Evolutionary conservation across 2,113 vertebrate genomes (phyloP).

Genomic region (Pungitius pungitius): DNA sequence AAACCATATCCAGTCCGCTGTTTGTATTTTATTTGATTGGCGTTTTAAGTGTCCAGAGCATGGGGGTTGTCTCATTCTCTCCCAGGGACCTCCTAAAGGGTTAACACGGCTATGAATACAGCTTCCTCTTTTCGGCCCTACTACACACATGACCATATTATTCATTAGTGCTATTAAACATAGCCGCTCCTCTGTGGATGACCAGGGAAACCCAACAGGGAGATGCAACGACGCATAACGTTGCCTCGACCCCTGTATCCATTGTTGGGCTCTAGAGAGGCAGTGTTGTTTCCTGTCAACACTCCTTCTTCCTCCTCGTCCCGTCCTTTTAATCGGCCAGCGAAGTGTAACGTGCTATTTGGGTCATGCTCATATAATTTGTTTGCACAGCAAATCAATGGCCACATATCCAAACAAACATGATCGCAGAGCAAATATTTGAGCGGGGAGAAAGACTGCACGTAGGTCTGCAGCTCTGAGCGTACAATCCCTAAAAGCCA

Average conservation of each 20-base stretch:
- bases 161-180: slow-evolving; percentile 30
- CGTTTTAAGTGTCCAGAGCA: neutral
- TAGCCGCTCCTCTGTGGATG: neutral
- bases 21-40: slow-evolving; percentile 8
- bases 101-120: slow-evolving; percentile 22
- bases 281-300: slow-evolving; percentile 43
- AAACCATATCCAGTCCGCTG: neutral
- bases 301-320: slow-evolving; percentile 21
- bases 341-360: slow-evolving; percentile 64
- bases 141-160: slow-evolving; percentile 31
- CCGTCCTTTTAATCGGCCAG: slow-evolving; percentile 49
- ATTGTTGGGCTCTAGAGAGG: slow-evolving; percentile 33
- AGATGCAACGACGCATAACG: neutral
- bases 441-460: slow-evolving; percentile 61
- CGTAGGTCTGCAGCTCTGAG: slow-evolving; percentile 59
- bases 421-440: slow-evolving; percentile 78
- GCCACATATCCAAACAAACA: slow-evolving; percentile 74
- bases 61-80: neutral
- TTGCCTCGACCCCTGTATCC: neutral
- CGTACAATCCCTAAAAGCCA: slow-evolving; percentile 64
- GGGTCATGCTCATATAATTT: slow-evolving; percentile 59
- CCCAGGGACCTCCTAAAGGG: neutral
- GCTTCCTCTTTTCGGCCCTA: slow-evolving; percentile 1
- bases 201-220: neutral
- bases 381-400: slow-evolving; percentile 75